A percentile compares a stretch with the other conserved stretches of the same genome.
Evolutionary conservation across 2,888 invertebrate genomes (phyloP).

Genomic region (Aspidiotus destructor): DNA sequence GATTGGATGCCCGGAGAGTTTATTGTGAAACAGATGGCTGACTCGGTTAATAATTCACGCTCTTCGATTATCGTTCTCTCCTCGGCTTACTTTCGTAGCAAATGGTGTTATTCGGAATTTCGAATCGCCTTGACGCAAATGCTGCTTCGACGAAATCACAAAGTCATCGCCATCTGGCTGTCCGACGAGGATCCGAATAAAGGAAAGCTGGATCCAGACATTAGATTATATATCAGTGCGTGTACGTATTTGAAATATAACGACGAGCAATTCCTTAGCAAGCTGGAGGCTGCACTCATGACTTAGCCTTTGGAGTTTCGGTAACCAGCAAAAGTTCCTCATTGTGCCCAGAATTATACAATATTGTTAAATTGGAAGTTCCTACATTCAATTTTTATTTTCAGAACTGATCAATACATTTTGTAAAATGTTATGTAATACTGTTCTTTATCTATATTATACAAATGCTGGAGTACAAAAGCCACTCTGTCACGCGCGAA

Average conservation of each 20-base stretch:
- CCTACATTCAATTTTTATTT: too few species aligned
- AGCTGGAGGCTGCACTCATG: not conserved
- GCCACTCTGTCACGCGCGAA: too few species aligned
- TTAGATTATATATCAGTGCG: not conserved
- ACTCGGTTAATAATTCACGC: not conserved
- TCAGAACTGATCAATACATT: too few species aligned
- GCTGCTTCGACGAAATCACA: not conserved
- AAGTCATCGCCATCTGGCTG: slow-evolving; percentile 1
- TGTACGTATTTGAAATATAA: slow-evolving; percentile 8
- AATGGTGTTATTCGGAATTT: slow-evolving; percentile 9
- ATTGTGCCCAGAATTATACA: too few species aligned
- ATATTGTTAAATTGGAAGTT: too few species aligned
- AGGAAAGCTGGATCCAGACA: not conserved
- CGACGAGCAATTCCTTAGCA: not conserved
- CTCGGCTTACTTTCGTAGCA: not conserved
- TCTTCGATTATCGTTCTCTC: not conserved
- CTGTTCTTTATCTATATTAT: too few species aligned
- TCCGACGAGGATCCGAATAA: not conserved
- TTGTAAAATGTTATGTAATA: too few species aligned
- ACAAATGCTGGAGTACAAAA: too few species aligned
- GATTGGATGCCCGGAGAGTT: slow-evolving; percentile 8
- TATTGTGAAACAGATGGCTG: slow-evolving; percentile 3
- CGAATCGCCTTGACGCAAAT: not conserved
- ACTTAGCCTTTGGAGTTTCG: too few species aligned
- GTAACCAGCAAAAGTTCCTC: too few species aligned